These are phyloP conservation scores for Agrotis ipsilon DNA, from an alignment of 2,888 invertebrate genomes.

Conservation along the genomic window DNA sequence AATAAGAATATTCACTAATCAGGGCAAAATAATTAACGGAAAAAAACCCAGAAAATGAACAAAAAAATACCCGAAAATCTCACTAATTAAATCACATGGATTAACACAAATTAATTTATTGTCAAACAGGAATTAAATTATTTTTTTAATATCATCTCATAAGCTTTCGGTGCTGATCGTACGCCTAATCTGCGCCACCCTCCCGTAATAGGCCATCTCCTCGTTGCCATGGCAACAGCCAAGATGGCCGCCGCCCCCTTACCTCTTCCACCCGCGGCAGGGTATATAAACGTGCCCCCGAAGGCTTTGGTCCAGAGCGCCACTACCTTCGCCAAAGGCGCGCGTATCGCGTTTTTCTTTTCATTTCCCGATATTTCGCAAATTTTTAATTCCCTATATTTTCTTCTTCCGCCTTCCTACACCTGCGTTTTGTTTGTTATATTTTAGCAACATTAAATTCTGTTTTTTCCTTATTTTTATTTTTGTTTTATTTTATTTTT, in stretches of 20 bases:
- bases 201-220: constrained; percentile 91
- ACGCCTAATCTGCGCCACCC: constrained; percentile 90
- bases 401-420: constrained; percentile 59
- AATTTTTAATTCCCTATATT: constrained; percentile 65
- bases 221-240: constrained; percentile 85
- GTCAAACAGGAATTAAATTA: constrained; percentile 61
- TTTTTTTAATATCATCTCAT: constrained; percentile 67
- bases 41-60: constrained; percentile 16
- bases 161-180: constrained; percentile 77
- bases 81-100: constrained; percentile 63
- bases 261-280: constrained; percentile 72
- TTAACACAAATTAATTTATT: constrained; percentile 63
- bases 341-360: constrained; percentile 75
- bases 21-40: constrained; percentile 40
- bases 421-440: constrained; percentile 44
- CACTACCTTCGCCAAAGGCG: constrained; percentile 78
- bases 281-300: constrained; percentile 85
- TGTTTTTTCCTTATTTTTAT: constrained; percentile 60
- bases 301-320: constrained; percentile 81
- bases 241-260: constrained; percentile 87
- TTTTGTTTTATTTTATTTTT: constrained; percentile 64
- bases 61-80: constrained; percentile 43
- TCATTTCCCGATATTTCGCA: constrained; percentile 73
- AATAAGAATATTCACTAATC: constrained; percentile 43
- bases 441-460: constrained; percentile 65